Evolutionary conservation across 2,888 invertebrate genomes (phyloP).

Genomic region (Drosophila algonquin): DNA sequence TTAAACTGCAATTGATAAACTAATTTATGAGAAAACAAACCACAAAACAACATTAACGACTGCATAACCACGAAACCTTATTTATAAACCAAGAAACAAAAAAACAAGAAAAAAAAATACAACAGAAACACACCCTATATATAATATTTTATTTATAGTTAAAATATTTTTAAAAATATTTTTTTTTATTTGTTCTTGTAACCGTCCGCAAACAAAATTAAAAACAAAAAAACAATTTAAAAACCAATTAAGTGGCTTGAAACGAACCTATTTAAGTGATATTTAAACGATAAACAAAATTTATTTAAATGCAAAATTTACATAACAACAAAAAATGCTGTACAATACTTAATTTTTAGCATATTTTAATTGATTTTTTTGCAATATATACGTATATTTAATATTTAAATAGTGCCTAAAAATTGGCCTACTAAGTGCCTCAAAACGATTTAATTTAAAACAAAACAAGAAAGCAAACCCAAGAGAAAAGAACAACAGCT

Average conservation of each 20-base stretch:
- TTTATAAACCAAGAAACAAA: conserved; percentile 57
- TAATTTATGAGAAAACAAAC: conserved; percentile 37
- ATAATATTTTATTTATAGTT: conserved; percentile 42
- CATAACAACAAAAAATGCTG: conserved; percentile 48
- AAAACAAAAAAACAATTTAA: conserved; percentile 4
- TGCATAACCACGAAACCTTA: conserved; percentile 47
- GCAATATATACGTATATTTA: conserved; percentile 58
- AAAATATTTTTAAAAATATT: conserved; percentile 60
- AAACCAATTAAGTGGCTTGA: conserved; percentile 59
- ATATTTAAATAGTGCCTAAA: conserved; percentile 53
- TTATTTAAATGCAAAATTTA: conserved; percentile 38
- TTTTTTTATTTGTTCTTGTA: conserved; percentile 55
- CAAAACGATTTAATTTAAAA: conserved; percentile 20
- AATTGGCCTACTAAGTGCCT: conserved; percentile 8
- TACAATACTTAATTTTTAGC: conserved; percentile 71
- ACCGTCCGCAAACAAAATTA: conserved; percentile 63
- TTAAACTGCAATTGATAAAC: conserved; percentile 56
- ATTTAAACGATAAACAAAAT: conserved; percentile 59
- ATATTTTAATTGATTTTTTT: conserved; percentile 72
- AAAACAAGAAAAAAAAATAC: conserved; percentile 54
- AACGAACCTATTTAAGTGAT: conserved; percentile 71
- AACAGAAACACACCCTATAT: conserved; percentile 45
- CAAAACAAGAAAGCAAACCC: conserved; percentile 47
- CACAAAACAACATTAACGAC: conserved; percentile 38
- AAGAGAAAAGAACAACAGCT: conserved; percentile 39